Base-by-base conservation (phyloP, 1,140 invertebrate genomes). In the Palaemon carinicauda region DNA sequence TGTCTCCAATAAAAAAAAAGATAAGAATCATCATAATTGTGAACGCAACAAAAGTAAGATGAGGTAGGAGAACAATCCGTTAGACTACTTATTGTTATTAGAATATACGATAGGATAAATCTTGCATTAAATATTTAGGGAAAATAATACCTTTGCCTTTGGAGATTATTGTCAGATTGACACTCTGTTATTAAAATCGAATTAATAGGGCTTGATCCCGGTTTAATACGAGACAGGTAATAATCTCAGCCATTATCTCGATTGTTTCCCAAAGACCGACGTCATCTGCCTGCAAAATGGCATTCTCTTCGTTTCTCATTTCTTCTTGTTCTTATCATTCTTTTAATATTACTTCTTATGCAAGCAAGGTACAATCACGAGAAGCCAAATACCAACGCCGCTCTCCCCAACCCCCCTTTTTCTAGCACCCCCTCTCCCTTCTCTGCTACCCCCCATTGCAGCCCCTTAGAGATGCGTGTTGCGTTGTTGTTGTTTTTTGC, bases 201-300 rank as follows among this genome's bases (percentile, higher is more conserved):
- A 41, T 41, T 41, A 41, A 41, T 12, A 41, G 41, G 41, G 12
- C 41, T 41, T 41, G 41, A 41, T 41, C 41, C 41, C 12, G 41
- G 41, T 41, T 41, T 41, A 41, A 41, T 5, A 41, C 65, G 21
- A 69, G 65, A 69, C 65, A 69, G 17, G 24, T 69, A 69, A 69
- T 69, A 15, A 69, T 21, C 65, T 69, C n/a, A 31, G 69, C 51
- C 65, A 82, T 82, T 74, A 82, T 19, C 80, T 51, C 27, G 65
- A 69, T 31, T 33, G 69, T 15, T 71, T 50, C 41, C 52, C 50
- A 24, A 53, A 50, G 69, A 52, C 80, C 54, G n/a, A n/a, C n/a
- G 80, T 82, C 80, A 74, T 74, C 51, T 33, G 80, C 80, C 74
- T 74, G 80, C 80, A 82, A 82, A 82, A 74, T 50, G 69, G 29